Evolutionary conservation across 92 coral and sea anemone genomes (phyloP).

Genomic region (Paragorgia papillata): DNA sequence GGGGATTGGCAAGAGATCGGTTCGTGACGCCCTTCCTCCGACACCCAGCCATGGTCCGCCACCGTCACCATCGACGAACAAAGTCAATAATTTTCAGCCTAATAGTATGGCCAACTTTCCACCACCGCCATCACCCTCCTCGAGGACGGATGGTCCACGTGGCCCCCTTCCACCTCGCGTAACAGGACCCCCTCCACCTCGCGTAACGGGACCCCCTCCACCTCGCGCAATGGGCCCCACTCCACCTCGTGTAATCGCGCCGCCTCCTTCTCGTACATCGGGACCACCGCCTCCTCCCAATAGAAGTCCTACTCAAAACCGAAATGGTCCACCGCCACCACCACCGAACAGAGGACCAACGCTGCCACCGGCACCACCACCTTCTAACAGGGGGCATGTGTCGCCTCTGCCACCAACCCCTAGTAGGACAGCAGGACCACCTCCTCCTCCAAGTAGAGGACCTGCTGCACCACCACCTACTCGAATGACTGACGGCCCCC

Average conservation of each 20-base stretch:
- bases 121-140: constrained; percentile 67
- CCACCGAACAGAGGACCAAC: constrained; percentile 78
- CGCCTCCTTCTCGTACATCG: background rate
- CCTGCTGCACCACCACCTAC: constrained; percentile 49
- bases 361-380: constrained; percentile 73
- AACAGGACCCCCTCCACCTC: background rate
- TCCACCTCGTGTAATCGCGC: background rate
- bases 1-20: constrained; percentile 21
- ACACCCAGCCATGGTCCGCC: constrained; percentile 37
- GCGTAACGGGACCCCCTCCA: background rate
- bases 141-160: constrained; percentile 51
- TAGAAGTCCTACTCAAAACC: background rate
- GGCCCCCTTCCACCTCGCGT: constrained; percentile 15
- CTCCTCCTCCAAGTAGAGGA: constrained; percentile 80
- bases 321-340: constrained; percentile 56
- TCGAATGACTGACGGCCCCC: constrained; percentile 11
- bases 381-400: constrained; percentile 50
- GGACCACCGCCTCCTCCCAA: constrained; percentile 3
- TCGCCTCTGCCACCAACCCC: constrained; percentile 52
- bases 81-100: constrained; percentile 19
- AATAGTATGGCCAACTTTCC: constrained; percentile 43
- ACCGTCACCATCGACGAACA: constrained; percentile 22
- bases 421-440: constrained; percentile 72
- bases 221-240: background rate
- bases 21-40: constrained; percentile 51